These are phyloP conservation scores for Cydia amplana DNA, from an alignment of 1,140 invertebrate genomes.

Conservation along the genomic window DNA sequence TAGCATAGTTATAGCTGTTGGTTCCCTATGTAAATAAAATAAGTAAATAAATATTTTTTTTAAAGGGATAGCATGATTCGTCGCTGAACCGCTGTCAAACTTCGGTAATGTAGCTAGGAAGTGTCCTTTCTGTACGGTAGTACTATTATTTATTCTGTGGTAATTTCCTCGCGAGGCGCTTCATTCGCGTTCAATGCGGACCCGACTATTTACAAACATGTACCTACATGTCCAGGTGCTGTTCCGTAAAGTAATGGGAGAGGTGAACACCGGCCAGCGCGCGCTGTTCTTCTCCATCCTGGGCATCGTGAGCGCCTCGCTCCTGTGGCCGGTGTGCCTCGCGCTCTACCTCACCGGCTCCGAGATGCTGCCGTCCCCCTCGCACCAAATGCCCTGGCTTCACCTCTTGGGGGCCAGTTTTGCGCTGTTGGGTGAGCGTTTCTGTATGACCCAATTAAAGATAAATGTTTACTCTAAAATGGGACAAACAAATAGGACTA, in stretches of 20 bases:
- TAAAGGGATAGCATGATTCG: no score
- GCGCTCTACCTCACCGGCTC: constrained; percentile 91
- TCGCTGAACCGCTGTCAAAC: no score
- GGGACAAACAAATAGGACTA: no score
- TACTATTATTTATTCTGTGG: no score
- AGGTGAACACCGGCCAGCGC: constrained; percentile 92
- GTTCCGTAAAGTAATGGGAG: constrained; percentile 95
- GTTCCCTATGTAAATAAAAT: no score
- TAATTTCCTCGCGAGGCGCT: no score
- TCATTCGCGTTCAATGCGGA: no score
- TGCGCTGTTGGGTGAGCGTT: constrained; percentile 86
- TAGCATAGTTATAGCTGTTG: no score
- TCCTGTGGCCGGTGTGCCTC: constrained; percentile 93
- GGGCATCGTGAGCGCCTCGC: constrained; percentile 89
- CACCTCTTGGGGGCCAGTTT: constrained; percentile 88
- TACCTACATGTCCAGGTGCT: constrained; percentile 83
- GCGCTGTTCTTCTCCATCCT: constrained; percentile 93
- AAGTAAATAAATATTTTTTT: no score
- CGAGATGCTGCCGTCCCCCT: constrained; percentile 89
- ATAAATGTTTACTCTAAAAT: background rate
- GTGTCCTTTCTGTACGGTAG: no score
- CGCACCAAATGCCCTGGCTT: constrained; percentile 89
- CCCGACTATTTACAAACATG: no score
- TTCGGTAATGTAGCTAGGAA: no score
- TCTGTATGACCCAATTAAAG: background rate